Conservation (phyloP, 64 coral and sea anemone species). For the Pocillopora verrucosa region DNA sequence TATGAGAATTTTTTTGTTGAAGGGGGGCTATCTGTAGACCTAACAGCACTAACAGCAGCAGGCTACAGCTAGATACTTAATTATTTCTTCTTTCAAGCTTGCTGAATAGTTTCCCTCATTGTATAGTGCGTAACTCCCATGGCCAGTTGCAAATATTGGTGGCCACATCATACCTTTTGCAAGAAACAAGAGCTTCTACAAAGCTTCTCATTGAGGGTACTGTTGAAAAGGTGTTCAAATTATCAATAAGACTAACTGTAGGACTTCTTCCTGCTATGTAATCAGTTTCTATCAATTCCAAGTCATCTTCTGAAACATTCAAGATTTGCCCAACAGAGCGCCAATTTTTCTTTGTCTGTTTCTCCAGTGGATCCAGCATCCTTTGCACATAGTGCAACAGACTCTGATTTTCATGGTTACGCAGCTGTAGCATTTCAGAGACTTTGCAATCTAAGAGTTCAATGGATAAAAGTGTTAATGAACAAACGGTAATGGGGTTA, state of each 20-base stretch:
- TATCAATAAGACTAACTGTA: not conserved
- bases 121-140: not conserved
- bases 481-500: no score
- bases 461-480: no score
- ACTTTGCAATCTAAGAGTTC: not conserved
- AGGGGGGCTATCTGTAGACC: no score
- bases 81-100: no score
- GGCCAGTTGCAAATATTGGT: not conserved
- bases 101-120: no score
- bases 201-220: not conserved
- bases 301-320: no score
- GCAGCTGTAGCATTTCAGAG: not conserved
- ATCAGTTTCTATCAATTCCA: not conserved
- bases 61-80: no score
- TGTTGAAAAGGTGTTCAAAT: not conserved
- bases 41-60: no score
- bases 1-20: no score
- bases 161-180: constrained; percentile 5
- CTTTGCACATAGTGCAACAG: constrained; percentile 5
- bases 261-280: not conserved
- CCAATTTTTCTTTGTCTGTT: no score
- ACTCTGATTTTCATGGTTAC: not conserved
- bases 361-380: no score
- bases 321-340: no score
- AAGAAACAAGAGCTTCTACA: not conserved